phyloP scores from a whole-genome alignment of 2,797 vertebrate species.

The Strix occidentalis region DNA sequence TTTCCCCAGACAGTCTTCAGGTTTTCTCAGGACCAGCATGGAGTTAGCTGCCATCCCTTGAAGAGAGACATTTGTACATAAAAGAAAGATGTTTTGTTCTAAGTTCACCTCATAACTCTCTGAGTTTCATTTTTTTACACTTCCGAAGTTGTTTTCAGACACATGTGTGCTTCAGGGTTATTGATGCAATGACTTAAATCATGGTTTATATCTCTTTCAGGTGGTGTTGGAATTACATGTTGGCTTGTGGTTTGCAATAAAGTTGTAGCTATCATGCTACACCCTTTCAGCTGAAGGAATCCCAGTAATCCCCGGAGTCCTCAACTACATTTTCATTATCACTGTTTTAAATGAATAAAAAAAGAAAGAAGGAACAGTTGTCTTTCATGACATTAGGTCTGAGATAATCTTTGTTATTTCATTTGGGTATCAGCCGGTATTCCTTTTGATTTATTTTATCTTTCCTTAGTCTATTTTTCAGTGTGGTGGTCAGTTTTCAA shows the following conservation, averaged over 20 bases:
- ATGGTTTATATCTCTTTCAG: conserved; percentile 71
- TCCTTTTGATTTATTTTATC: background rate
- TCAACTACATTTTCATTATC: background rate
- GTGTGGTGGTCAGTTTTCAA: background rate
- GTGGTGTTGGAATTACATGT: conserved; percentile 95
- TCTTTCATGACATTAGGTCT: background rate
- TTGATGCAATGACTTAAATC: background rate
- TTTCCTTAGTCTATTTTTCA: background rate
- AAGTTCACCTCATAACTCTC: background rate
- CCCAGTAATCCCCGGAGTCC: background rate
- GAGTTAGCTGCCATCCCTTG: background rate
- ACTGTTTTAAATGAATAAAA: background rate
- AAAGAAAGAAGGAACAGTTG: background rate
- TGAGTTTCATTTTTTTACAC: background rate
- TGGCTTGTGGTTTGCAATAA: conserved; percentile 98
- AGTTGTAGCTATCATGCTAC: conserved; percentile 89
- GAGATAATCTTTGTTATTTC: background rate
- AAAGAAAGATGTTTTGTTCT: background rate
- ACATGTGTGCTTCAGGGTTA: background rate
- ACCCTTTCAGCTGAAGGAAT: conserved; percentile 84
- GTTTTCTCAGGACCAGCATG: background rate
- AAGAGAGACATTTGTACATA: background rate
- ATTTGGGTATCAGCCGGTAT: background rate
- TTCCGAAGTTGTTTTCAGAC: background rate
- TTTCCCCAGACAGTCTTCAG: background rate